Base-by-base conservation (phyloP, 2,797 vertebrate genomes). In the Mormyrus proboscirostris region DNA sequence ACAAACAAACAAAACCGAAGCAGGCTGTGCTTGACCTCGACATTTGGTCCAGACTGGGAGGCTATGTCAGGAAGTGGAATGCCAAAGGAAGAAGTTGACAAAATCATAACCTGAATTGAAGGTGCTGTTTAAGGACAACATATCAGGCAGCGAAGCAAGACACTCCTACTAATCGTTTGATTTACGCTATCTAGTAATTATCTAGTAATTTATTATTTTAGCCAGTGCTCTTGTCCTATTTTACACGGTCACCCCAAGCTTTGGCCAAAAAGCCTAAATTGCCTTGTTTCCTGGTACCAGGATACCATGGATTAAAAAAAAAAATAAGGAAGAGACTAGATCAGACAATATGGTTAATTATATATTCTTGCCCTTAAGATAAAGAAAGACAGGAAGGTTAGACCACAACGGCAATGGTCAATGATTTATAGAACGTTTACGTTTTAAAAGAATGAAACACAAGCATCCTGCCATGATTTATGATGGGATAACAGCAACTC, bases 11-110 rank as follows among this genome's bases (percentile, higher is more conserved):
- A 51, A 41, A 49, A 25, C 86, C 84, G 2, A 25, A 76, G 76
- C 53, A 55, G 47, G 44, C 57, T 47, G 16, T 84, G 87, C n/a
- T 57, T 65, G 76, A 33, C 29, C 87, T 83, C 50, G 76, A 73
- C 73, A 57, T 88, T 79, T 41, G 89, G 16, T 8, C 76, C 47
- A 69, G 55, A 73, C 87, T 90, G 89, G 55, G 51, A 51, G 55
- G 53, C 47, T 38, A 49, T 29, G 47, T 6, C 38, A 41, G 44
- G 29, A 84, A 88, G 53, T 51, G 47, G 87, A 85, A 53, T 12
- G 76, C 47, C 57, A 65, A 2, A 41, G 9, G 7, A 7, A 51
- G 57, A 88, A 69, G 88, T 50, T 62, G 38, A 65, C 14, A n/a
- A 49, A 10, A 51, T 33, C 10, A 82, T 33, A 38, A 4, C 44